Conservation (phyloP, 2,888 invertebrate species). For the Trachelus troglodyta region DNA sequence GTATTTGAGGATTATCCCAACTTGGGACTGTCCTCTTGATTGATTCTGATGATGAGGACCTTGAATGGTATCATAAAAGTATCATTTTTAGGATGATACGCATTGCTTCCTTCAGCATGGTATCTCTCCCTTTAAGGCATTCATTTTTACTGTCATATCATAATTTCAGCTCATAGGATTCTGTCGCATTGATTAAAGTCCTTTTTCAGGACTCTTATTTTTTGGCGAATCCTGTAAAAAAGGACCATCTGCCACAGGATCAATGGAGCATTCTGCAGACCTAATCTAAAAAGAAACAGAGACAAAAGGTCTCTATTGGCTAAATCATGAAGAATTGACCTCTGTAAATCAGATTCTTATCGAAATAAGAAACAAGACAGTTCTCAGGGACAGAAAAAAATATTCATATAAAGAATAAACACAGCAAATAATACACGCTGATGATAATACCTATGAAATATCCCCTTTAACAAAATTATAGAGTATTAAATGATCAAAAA, state of each 20-base stretch:
- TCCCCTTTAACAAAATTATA: background rate
- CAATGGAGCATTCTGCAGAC: background rate
- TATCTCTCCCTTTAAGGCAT: background rate
- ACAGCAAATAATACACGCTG: background rate
- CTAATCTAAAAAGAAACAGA: background rate
- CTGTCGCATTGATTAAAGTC: background rate
- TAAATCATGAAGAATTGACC: background rate
- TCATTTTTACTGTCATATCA: background rate
- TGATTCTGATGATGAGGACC: background rate
- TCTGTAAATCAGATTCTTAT: background rate
- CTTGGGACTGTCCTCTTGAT: background rate
- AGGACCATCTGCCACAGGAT: background rate
- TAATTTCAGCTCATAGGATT: background rate
- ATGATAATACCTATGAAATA: background rate
- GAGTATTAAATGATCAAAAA: background rate
- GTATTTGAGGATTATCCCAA: background rate
- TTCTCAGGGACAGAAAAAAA: slow-evolving; percentile 15
- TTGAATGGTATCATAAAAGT: background rate
- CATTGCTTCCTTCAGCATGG: background rate
- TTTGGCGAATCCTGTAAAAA: background rate
- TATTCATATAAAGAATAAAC: slow-evolving; percentile 2
- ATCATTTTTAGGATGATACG: background rate
- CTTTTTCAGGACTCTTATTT: background rate
- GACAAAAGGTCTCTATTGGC: background rate
- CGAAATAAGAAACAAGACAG: background rate